Percentiles rank a stretch among this genome's conserved stretches.
Evolutionary conservation across 2,888 invertebrate genomes (phyloP).

Genomic region (Melipona beecheii): DNA sequence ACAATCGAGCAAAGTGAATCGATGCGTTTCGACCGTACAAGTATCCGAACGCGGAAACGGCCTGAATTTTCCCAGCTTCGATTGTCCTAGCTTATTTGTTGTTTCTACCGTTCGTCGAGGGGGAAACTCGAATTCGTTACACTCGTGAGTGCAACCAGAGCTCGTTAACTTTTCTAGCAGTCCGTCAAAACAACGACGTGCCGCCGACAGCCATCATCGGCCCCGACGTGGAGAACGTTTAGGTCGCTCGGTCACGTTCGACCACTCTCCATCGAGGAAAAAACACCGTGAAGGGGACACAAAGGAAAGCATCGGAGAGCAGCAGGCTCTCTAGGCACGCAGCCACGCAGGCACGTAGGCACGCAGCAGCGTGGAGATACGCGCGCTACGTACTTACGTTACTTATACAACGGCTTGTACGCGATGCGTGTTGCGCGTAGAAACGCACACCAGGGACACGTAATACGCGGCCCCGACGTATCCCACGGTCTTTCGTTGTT

Average conservation of each 20-base stretch:
- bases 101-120: background rate
- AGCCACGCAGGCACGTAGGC: conserved; percentile 28
- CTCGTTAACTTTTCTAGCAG: conserved; percentile 30
- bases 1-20: conserved; percentile 1
- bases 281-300: conserved; percentile 24
- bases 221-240: conserved; percentile 26
- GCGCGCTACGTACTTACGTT: background rate
- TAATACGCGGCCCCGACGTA: conserved; percentile 46
- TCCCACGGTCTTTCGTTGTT: conserved; percentile 51
- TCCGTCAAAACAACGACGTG: conserved; percentile 45
- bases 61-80: background rate
- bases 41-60: conserved; percentile 16
- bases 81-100: conserved; percentile 8
- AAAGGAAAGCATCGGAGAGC: conserved; percentile 27
- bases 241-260: conserved; percentile 65
- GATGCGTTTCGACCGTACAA: background rate
- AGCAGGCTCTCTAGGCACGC: conserved; percentile 21
- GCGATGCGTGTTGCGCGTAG: conserved; percentile 31
- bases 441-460: conserved; percentile 48
- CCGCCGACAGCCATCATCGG: background rate
- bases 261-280: conserved; percentile 47
- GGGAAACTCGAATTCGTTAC: conserved; percentile 45
- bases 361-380: conserved; percentile 19
- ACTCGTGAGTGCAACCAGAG: conserved; percentile 30
- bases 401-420: conserved; percentile 14